Evolutionary conservation across 2,797 vertebrate species (phyloP).

Genomic region (Muraenolepis orangiensis): DNA sequence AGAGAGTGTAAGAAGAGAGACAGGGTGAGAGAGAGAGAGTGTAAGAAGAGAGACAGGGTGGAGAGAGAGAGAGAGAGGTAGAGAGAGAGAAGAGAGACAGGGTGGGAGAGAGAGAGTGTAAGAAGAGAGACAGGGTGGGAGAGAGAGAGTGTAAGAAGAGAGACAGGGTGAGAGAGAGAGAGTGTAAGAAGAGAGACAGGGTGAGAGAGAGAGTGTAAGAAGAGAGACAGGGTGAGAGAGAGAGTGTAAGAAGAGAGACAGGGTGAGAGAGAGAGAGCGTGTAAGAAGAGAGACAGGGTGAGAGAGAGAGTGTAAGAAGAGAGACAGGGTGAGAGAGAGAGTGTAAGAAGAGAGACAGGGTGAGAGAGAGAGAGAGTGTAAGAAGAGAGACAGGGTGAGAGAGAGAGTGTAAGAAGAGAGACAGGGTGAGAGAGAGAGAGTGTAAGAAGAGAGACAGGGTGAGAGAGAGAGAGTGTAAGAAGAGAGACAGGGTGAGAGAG

Average conservation of each 20-base stretch:
- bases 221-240: background rate
- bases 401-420: slow-evolving; percentile 32
- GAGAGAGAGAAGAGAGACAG: background rate
- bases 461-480: slow-evolving; percentile 1
- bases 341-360: background rate
- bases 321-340: too few relatives aligned
- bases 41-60: background rate
- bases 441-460: background rate
- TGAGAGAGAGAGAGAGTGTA: slow-evolving; percentile 1
- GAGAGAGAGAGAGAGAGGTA: slow-evolving; percentile 1
- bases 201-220: background rate
- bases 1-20: slow-evolving; percentile 28
- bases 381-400: slow-evolving; percentile 1
- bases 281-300: too few relatives aligned
- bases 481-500: slow-evolving; percentile 1
- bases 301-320: slow-evolving; percentile 6
- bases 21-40: too few relatives aligned
- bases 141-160: slow-evolving; percentile 14
- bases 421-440: too few relatives aligned
- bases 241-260: slow-evolving; percentile 42
- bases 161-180: too few relatives aligned
- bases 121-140: too few relatives aligned
- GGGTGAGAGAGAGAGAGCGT: background rate
- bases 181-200: background rate
- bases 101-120: background rate